A percentile compares a stretch with the other conserved stretches of the same genome.
phyloP scores from a whole-genome alignment of 2,888 invertebrate species.

The Arrhopalites spinosus region DNA sequence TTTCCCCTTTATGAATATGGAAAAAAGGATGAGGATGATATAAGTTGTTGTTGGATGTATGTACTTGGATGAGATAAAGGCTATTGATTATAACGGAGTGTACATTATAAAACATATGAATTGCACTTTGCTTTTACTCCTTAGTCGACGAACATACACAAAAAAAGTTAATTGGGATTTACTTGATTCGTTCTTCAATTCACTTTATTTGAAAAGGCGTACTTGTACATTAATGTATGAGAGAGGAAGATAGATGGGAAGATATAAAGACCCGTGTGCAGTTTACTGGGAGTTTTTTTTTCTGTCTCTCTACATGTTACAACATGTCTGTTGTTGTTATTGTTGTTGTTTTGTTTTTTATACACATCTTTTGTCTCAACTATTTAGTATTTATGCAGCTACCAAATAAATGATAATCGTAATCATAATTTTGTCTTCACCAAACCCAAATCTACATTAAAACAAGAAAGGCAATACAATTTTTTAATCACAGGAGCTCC shows the following conservation, averaged over 20 bases:
- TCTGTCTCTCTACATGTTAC: background rate
- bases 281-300: background rate
- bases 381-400: slow-evolving; percentile 12
- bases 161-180: slow-evolving; percentile 27
- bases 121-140: background rate
- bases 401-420: slow-evolving; percentile 10
- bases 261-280: background rate
- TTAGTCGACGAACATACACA: background rate
- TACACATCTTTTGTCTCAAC: background rate
- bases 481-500: slow-evolving; percentile 23
- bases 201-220: slow-evolving; percentile 19
- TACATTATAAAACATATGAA: slow-evolving; percentile 1
- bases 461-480: slow-evolving; percentile 5
- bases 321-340: no score
- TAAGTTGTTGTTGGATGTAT: no score
- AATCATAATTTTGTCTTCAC: slow-evolving; percentile 15
- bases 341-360: no score
- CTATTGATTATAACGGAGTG: background rate
- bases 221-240: slow-evolving; percentile 22
- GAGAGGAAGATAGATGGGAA: background rate
- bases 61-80: background rate
- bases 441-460: slow-evolving; percentile 14
- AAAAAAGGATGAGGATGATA: no score
- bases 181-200: slow-evolving; percentile 23
- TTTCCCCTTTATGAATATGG: background rate